A percentile compares a stretch with the other conserved stretches of the same genome.
Conservation (phyloP, 2,113 vertebrate species). For the Dicrurus megarhynchus region DNA sequence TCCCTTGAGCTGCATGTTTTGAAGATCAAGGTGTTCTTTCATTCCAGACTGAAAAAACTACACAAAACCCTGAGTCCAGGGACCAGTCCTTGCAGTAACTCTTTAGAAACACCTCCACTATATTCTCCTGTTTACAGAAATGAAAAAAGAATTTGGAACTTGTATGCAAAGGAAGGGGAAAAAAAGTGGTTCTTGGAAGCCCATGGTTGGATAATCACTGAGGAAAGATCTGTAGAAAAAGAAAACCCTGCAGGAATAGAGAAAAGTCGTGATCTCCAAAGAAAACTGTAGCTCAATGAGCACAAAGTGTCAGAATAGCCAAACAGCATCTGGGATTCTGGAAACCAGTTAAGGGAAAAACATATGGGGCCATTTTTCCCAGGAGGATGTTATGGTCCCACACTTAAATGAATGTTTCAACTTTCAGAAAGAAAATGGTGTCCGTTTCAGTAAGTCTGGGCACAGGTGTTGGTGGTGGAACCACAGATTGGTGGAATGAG, state of each 20-base stretch:
- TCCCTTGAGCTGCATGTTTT: background rate
- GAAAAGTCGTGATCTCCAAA: background rate
- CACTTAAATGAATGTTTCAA: background rate
- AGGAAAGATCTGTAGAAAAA: background rate
- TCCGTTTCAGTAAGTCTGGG: background rate
- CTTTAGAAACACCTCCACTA: background rate
- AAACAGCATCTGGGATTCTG: background rate
- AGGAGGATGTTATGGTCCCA: background rate
- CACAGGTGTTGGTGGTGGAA: background rate
- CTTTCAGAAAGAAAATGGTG: background rate
- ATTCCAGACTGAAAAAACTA: background rate
- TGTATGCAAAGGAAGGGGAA: background rate
- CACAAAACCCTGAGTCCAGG: background rate
- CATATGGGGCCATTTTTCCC: background rate
- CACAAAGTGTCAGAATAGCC: background rate
- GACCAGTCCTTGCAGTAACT: background rate
- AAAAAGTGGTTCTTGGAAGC: background rate
- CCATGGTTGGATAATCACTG: background rate
- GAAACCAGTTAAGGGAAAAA: background rate
- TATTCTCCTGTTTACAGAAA: background rate
- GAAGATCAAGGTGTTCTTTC: background rate
- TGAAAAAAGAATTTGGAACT: background rate
- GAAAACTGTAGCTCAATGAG: background rate
- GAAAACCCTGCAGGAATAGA: background rate
- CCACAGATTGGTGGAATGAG: background rate